Evolutionary conservation across 2,888 invertebrate genomes (phyloP).

Genomic region (Melinopterus prodromus): DNA sequence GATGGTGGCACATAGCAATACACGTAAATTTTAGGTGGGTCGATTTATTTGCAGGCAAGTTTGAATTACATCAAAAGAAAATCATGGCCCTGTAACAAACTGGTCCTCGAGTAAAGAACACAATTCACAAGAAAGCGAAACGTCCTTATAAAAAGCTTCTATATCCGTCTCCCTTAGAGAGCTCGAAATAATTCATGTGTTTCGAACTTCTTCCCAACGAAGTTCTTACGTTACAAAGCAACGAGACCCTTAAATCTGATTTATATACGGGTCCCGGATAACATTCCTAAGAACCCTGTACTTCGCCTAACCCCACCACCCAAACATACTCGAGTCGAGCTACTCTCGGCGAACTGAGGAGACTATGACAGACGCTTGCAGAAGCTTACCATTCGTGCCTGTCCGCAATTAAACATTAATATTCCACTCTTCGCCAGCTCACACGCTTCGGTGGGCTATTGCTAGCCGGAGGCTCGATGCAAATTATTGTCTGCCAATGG

Average conservation of each 20-base stretch:
- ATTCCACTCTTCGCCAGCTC: constrained; percentile 38
- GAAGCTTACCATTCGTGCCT: constrained; percentile 37
- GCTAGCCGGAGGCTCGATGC: constrained; percentile 31
- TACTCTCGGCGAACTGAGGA: background rate
- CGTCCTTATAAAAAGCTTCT: background rate
- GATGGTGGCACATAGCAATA: too few species aligned
- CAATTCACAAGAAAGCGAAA: background rate
- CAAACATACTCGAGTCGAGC: background rate
- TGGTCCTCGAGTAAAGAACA: background rate
- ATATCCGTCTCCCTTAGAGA: constrained; percentile 4
- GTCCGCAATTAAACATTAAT: constrained; percentile 45
- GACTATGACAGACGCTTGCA: background rate
- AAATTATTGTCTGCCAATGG: constrained; percentile 14
- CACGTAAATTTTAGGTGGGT: too few species aligned
- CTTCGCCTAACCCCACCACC: background rate
- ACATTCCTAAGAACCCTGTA: background rate
- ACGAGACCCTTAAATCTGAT: background rate
- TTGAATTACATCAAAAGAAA: background rate
- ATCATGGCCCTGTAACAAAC: too few species aligned
- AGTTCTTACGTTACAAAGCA: background rate
- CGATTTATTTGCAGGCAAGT: too few species aligned
- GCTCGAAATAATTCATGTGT: background rate
- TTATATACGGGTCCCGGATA: background rate
- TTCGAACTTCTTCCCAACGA: background rate
- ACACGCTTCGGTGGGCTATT: constrained; percentile 11